A percentile compares a stretch with the other conserved stretches of the same genome.
These are phyloP conservation scores for Xestia c-nigrum DNA, from an alignment of 2,888 invertebrate genomes.

Conservation along the genomic window DNA sequence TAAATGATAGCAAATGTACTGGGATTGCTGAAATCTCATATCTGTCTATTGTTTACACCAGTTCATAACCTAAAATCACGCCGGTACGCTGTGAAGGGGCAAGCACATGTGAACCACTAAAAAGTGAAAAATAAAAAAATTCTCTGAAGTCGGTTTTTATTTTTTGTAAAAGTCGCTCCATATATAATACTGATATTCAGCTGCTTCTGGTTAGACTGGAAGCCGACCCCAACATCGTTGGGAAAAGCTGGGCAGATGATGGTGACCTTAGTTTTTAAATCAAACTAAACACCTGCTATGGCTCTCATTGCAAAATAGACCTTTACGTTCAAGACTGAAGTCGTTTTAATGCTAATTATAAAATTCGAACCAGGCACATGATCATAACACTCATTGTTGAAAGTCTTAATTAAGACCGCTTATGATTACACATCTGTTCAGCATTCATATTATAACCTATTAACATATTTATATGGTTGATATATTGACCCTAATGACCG, in stretches of 20 bases:
- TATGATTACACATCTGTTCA: conserved; percentile 30
- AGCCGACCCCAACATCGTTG: background rate
- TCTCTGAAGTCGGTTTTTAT: too few relatives aligned
- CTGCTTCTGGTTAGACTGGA: too few relatives aligned
- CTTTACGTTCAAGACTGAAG: background rate
- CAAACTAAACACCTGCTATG: background rate
- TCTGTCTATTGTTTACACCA: too few relatives aligned
- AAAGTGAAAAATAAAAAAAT: too few relatives aligned
- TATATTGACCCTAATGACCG: conserved; percentile 34
- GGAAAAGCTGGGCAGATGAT: background rate
- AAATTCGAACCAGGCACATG: background rate
- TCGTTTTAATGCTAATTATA: background rate
- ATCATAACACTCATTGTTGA: conserved; percentile 3
- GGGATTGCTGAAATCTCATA: too few relatives aligned
- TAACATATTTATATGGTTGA: conserved; percentile 23
- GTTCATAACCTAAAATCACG: too few relatives aligned
- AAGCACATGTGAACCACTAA: too few relatives aligned
- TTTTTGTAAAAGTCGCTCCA: too few relatives aligned
- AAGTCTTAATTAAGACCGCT: conserved; percentile 37
- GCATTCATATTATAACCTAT: conserved; percentile 34
- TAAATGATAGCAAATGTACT: too few relatives aligned
- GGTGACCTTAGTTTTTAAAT: background rate
- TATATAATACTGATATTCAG: too few relatives aligned
- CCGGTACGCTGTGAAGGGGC: too few relatives aligned
- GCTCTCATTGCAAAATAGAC: background rate